Evolutionary conservation across 2,113 vertebrate genomes (phyloP), one percentile per base, ranked within the genome.

Genomic region (Octodon degus): DNA sequence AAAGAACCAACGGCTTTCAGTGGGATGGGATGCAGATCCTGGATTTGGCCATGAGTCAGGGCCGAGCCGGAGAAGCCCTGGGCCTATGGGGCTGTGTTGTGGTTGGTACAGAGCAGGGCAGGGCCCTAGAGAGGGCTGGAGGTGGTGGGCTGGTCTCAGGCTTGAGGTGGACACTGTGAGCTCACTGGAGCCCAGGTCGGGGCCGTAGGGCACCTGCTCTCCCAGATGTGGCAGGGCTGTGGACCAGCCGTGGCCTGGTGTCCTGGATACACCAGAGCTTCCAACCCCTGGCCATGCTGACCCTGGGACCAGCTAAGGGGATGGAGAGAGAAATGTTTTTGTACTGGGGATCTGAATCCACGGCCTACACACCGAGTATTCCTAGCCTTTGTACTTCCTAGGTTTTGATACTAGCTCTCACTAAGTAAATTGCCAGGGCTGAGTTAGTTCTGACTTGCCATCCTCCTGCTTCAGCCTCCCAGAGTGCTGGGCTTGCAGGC

Each of bases 141-240:
- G 47, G 40, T 2, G n/a, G 17, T 5, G 20, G 0, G 13, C 1
- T 32, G 32, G 67, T 2, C 50, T 1, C 20, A 20, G 47, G 19
- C 32, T 60, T n/a, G 14, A 32, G 86, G 43, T 27, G 37, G 76
- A 7, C 16, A 0, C 7, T 70, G 68, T 37, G 34, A 37, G 34
- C 34, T 70, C 7, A 6, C 34, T 3, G 13, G 34, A 8, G 34
- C 34, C 17, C 34, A 20, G 68, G 34, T n/a, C 1, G 34, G 13
- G 32, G 17, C 40, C 43, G n/a, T 12, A 1, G 58, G 62, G 12
- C 6, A 10, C n/a, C 24, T 50, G 80, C 17, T 60, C 34, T 11
- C 82, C 13, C 0, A 27, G 77, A 53, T 19, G 1, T 13, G 34
- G 47, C 9, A 27, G 53, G 50, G 50, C 58, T 25, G 22, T 34